A percentile compares a stretch with the other conserved stretches of the same genome.
phyloP scores from a whole-genome alignment of 2,113 vertebrate genomes.

The Dolichotis patagonum region DNA sequence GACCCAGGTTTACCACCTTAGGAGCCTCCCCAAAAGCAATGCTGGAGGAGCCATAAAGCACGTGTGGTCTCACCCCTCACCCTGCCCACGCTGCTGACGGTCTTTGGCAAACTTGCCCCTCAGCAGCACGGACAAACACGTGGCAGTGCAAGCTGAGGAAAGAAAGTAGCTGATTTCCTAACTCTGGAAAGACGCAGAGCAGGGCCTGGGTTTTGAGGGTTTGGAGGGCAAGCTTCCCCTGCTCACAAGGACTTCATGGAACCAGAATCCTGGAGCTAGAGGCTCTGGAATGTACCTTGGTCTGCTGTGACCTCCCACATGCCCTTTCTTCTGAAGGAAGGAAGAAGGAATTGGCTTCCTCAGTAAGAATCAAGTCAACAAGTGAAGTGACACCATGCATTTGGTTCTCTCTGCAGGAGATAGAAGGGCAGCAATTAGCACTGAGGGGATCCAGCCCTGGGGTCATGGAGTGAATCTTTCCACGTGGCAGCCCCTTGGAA shows the following conservation, averaged over 20 bases:
- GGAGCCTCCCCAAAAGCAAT: background rate
- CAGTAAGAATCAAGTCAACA: background rate
- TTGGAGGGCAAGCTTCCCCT: background rate
- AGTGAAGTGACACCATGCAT: fast-evolving
- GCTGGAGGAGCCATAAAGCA: background rate
- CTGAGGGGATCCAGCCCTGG: background rate
- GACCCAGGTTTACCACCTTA: background rate
- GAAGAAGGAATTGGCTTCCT: background rate
- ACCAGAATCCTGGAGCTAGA: background rate
- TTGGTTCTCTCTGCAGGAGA: too few species aligned
- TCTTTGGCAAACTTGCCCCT: background rate
- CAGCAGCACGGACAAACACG: background rate
- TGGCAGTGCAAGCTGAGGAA: background rate
- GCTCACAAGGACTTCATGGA: background rate
- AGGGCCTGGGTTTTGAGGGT: background rate
- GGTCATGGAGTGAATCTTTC: background rate
- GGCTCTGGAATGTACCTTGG: fast-evolving
- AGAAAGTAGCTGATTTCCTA: background rate
- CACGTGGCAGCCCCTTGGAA: constrained; percentile 4
- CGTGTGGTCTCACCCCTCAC: background rate
- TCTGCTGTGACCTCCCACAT: background rate
- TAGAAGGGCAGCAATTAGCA: background rate
- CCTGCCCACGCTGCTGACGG: fast-evolving
- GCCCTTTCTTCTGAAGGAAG: background rate
- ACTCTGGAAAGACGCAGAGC: background rate